A percentile compares a stretch with the other conserved stretches of the same genome.
Conservation (phyloP, 2,113 vertebrate genomes). For the Ivindomyrus marchei region DNA sequence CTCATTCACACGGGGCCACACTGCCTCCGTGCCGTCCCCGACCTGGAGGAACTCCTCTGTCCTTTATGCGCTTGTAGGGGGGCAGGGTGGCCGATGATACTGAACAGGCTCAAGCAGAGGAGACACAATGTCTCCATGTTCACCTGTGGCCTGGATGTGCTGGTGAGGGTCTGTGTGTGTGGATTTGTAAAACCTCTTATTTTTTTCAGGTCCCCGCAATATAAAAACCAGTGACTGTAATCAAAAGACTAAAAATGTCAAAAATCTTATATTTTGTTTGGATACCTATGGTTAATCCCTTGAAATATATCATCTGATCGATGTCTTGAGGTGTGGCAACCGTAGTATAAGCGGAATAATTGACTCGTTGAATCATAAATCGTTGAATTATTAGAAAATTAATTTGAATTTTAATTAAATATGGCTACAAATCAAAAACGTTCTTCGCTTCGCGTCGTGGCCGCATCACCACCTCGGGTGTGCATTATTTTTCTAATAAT, state of each 20-base stretch:
- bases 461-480: no score
- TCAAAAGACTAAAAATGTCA: neutral
- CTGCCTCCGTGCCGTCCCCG: neutral
- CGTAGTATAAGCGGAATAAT: no score
- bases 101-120: neutral
- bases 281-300: neutral
- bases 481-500: no score
- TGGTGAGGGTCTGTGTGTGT: neutral
- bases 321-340: no score
- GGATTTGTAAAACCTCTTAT: constrained; percentile 3
- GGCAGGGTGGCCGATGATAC: neutral
- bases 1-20: constrained; percentile 10
- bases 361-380: no score
- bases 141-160: neutral
- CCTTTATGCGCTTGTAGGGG: neutral
- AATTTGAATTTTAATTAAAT: no score
- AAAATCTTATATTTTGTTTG: neutral
- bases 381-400: no score
- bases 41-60: neutral
- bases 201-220: neutral
- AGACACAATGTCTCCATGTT: constrained; percentile 7
- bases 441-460: no score
- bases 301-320: no score
- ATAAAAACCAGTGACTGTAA: neutral
- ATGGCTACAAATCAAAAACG: no score